phyloP scores from a whole-genome alignment of 2,888 invertebrate genomes.

The Melanostoma mellinum region DNA sequence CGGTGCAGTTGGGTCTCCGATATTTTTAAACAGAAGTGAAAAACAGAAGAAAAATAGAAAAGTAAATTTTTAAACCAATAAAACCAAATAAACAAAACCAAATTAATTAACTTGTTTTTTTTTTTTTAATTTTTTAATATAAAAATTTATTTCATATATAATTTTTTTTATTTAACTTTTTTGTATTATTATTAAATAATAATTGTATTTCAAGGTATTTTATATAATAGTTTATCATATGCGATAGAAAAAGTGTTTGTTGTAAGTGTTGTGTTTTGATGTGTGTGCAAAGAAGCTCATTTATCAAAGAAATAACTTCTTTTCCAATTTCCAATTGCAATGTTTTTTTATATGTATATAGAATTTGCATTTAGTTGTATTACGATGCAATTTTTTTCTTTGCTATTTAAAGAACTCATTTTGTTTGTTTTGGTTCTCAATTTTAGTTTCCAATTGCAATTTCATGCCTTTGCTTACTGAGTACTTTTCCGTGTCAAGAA shows the following conservation, averaged over 20 bases:
- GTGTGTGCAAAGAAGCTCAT: slow-evolving; percentile 60
- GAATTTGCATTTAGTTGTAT: too few species aligned
- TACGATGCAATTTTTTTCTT: too few species aligned
- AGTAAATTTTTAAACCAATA: slow-evolving; percentile 5
- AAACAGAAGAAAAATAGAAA: neutral
- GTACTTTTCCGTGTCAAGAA: too few species aligned
- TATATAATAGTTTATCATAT: slow-evolving; percentile 51
- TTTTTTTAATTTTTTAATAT: slow-evolving; percentile 62
- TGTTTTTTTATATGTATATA: neutral
- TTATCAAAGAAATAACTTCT: neutral
- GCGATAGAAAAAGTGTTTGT: slow-evolving; percentile 44
- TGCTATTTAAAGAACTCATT: neutral
- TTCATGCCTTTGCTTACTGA: too few species aligned
- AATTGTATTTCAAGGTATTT: slow-evolving; percentile 64
- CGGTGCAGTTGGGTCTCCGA: too few species aligned
- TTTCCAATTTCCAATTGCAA: slow-evolving; percentile 13
- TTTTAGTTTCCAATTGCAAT: too few species aligned
- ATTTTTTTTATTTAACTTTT: slow-evolving; percentile 45
- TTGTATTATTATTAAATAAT: slow-evolving; percentile 65
- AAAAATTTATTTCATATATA: slow-evolving; percentile 67
- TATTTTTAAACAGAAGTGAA: neutral
- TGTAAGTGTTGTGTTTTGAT: slow-evolving; percentile 35
- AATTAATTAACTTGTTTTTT: slow-evolving; percentile 58
- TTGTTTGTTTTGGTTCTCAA: slow-evolving; percentile 4
- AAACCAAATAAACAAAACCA: slow-evolving; percentile 33